A percentile compares a stretch with the other conserved stretches of the same genome.
phyloP scores from a whole-genome alignment of 2,888 invertebrate species.

The Ephialtes manifestator region DNA sequence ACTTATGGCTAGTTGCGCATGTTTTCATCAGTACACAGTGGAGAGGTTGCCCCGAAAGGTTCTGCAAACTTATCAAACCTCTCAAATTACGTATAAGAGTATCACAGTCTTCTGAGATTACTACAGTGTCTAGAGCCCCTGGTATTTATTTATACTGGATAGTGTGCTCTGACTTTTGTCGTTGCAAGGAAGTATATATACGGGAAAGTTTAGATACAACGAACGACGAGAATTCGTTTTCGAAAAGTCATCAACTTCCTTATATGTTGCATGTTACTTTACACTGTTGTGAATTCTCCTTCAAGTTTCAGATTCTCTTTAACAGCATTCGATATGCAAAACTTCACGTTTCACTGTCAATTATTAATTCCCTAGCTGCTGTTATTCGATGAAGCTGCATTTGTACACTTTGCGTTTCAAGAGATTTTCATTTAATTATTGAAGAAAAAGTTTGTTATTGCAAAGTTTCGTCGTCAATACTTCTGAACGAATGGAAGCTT shows the following conservation, averaged over 20 bases:
- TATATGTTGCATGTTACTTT: neutral
- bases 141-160: neutral
- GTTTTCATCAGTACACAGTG: conserved; percentile 41
- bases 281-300: neutral
- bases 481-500: neutral
- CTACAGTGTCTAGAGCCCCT: conserved; percentile 11
- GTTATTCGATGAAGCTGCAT: neutral
- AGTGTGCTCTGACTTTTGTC: neutral
- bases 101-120: conserved; percentile 57
- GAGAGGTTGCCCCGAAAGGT: neutral
- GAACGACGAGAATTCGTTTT: neutral
- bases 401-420: neutral
- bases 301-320: neutral
- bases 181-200: neutral
- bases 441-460: conserved; percentile 5
- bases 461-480: conserved; percentile 12
- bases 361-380: neutral
- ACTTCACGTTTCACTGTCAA: neutral
- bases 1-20: conserved; percentile 45
- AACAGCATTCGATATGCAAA: neutral
- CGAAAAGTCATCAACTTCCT: neutral
- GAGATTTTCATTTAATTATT: neutral
- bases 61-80: conserved; percentile 38
- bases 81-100: conserved; percentile 55
- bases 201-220: neutral